phyloP scores from a whole-genome alignment of 2,888 invertebrate species.

The Leptinotarsa haldemani region DNA sequence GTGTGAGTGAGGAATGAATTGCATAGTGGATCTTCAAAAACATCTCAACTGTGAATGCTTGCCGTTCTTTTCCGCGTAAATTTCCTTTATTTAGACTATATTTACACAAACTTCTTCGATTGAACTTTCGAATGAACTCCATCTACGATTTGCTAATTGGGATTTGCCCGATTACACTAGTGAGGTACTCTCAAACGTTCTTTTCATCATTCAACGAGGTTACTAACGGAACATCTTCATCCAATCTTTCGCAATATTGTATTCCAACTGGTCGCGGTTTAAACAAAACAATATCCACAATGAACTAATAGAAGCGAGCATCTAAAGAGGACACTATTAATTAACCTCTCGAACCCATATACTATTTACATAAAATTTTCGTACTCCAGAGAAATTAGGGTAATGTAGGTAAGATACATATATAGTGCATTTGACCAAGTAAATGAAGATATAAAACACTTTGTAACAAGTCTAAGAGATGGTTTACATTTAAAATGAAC shows the following conservation, averaged over 20 bases:
- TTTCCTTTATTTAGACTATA: no score
- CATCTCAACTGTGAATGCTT: no score
- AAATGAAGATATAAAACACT: no score
- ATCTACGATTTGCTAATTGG: neutral
- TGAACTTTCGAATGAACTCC: constrained; percentile 57
- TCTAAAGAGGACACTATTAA: constrained; percentile 19
- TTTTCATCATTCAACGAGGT: neutral
- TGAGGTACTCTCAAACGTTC: neutral
- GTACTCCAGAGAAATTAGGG: neutral
- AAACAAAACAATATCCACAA: constrained; percentile 11
- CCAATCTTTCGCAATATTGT: constrained; percentile 1
- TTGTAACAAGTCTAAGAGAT: no score
- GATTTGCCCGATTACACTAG: neutral
- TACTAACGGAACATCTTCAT: constrained; percentile 4
- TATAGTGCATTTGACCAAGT: no score
- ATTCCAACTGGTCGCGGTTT: neutral
- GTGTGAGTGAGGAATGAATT: no score
- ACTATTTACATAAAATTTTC: constrained; percentile 13
- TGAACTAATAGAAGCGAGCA: constrained; percentile 12
- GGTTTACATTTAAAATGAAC: no score
- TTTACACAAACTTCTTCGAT: no score
- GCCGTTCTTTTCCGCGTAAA: no score
- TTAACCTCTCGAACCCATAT: constrained; percentile 15
- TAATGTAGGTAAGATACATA: no score
- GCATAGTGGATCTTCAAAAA: no score